phyloP scores from a whole-genome alignment of 2,888 invertebrate species.

The Boloria euphrosyne region DNA sequence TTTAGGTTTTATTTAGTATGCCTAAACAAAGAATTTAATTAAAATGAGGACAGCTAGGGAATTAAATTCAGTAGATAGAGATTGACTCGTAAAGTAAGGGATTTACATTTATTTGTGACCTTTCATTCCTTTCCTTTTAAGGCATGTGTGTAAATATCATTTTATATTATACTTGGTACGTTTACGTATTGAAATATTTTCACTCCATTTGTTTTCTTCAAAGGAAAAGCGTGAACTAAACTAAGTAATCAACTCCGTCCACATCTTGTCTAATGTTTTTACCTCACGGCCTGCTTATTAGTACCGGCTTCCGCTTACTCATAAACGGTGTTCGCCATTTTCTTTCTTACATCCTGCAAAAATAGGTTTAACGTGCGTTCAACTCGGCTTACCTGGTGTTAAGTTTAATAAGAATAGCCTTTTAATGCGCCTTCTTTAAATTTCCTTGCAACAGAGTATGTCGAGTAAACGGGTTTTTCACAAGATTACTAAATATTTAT shows the following conservation, averaged over 20 bases:
- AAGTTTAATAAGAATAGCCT: slow-evolving; percentile 49
- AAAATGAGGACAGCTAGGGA: too few relatives aligned
- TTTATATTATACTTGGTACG: background rate
- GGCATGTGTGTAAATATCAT: too few relatives aligned
- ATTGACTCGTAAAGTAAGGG: too few relatives aligned
- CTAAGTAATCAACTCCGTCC: slow-evolving; percentile 29
- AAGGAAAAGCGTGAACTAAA: slow-evolving; percentile 40
- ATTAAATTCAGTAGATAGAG: too few relatives aligned
- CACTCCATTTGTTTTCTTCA: slow-evolving; percentile 17
- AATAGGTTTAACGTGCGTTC: slow-evolving; percentile 52
- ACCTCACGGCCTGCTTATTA: slow-evolving; percentile 54
- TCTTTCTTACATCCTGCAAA: slow-evolving; percentile 52
- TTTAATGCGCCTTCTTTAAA: slow-evolving; percentile 48
- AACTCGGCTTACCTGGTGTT: slow-evolving; percentile 50
- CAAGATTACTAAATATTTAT: slow-evolving; percentile 10
- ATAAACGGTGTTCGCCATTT: slow-evolving; percentile 58
- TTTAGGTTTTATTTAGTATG: too few relatives aligned
- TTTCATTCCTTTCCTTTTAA: too few relatives aligned
- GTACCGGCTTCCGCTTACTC: slow-evolving; percentile 53
- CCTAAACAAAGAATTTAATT: too few relatives aligned
- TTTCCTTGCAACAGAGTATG: slow-evolving; percentile 19
- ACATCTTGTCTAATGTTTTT: slow-evolving; percentile 43
- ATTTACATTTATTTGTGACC: too few relatives aligned
- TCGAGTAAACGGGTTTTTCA: background rate
- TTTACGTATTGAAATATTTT: slow-evolving; percentile 2